A percentile compares a stretch with the other conserved stretches of the same genome.
Evolutionary conservation across 2,797 vertebrate genomes (phyloP).

Genomic region (Takifugu ocellatus): DNA sequence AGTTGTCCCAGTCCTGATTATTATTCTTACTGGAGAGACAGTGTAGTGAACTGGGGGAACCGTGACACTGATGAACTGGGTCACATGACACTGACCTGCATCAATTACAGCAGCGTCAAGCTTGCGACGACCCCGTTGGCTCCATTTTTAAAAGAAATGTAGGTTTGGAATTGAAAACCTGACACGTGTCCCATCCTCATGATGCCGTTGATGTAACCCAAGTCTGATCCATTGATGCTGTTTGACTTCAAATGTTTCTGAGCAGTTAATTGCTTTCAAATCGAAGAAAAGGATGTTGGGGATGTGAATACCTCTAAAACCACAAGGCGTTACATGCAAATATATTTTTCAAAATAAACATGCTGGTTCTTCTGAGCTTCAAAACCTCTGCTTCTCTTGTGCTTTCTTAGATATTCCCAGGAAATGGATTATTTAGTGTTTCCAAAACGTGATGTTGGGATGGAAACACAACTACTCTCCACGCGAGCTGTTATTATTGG

Average conservation of each 20-base stretch:
- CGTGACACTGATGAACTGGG: too few species aligned
- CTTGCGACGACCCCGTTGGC: not conserved
- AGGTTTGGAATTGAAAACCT: not conserved
- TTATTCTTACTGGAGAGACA: not conserved
- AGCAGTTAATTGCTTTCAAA: not conserved
- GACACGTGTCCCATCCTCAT: not conserved
- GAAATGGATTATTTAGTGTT: too few species aligned
- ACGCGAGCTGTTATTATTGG: constrained; percentile 2
- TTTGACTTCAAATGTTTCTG: not conserved
- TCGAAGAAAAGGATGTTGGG: too few species aligned
- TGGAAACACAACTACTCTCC: too few species aligned
- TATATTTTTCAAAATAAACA: too few species aligned
- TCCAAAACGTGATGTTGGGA: too few species aligned
- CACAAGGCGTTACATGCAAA: not conserved
- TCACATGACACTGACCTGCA: not conserved
- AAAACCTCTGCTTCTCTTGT: too few species aligned
- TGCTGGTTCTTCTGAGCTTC: too few species aligned
- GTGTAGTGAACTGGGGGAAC: not conserved
- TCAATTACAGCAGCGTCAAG: not conserved
- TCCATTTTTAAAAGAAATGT: not conserved
- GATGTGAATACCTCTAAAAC: not conserved
- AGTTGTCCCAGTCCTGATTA: not conserved
- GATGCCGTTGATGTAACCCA: not conserved
- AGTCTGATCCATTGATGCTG: not conserved
- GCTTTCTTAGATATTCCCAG: too few species aligned